phyloP scores from a whole-genome alignment of 2,888 invertebrate genomes.

The Pomacea canaliculata region DNA sequence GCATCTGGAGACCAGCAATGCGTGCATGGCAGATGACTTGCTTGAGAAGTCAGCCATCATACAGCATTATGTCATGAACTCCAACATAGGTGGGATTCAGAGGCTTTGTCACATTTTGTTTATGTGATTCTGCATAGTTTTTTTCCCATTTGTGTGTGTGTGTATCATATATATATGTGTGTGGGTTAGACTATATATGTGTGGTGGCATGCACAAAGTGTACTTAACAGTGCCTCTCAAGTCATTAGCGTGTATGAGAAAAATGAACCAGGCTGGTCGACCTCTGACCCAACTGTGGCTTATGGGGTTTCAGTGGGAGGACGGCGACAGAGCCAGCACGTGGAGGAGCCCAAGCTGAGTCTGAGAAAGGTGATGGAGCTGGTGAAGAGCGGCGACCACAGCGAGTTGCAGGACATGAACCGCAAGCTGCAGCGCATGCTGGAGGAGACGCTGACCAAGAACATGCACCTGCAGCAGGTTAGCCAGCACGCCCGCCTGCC shows the following conservation, averaged over 20 bases:
- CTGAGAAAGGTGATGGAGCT: slow-evolving; percentile 70
- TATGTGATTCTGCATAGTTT: background rate
- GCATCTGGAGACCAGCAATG: slow-evolving; percentile 71
- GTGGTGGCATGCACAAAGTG: no score
- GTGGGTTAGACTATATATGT: no score
- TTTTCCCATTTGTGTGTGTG: background rate
- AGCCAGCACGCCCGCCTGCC: slow-evolving; percentile 7
- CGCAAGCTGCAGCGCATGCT: slow-evolving; percentile 71
- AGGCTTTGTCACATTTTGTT: background rate
- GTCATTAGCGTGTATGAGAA: no score
- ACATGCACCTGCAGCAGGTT: slow-evolving; percentile 73
- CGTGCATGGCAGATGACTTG: slow-evolving; percentile 72
- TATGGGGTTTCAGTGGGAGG: no score
- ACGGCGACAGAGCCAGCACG: slow-evolving; percentile 15
- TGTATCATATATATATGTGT: no score
- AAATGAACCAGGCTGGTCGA: no score
- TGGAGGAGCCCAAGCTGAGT: slow-evolving; percentile 63
- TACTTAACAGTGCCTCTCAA: no score
- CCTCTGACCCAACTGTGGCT: no score
- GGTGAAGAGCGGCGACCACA: slow-evolving; percentile 69
- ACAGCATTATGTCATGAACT: slow-evolving; percentile 72
- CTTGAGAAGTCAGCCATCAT: slow-evolving; percentile 71
- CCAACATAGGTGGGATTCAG: slow-evolving; percentile 55
- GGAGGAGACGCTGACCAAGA: slow-evolving; percentile 73
- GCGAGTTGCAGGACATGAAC: slow-evolving; percentile 67